Percentiles rank a stretch among this genome's conserved stretches.
Conservation (phyloP, 2,888 invertebrate species). For the Catocala sponsa region DNA sequence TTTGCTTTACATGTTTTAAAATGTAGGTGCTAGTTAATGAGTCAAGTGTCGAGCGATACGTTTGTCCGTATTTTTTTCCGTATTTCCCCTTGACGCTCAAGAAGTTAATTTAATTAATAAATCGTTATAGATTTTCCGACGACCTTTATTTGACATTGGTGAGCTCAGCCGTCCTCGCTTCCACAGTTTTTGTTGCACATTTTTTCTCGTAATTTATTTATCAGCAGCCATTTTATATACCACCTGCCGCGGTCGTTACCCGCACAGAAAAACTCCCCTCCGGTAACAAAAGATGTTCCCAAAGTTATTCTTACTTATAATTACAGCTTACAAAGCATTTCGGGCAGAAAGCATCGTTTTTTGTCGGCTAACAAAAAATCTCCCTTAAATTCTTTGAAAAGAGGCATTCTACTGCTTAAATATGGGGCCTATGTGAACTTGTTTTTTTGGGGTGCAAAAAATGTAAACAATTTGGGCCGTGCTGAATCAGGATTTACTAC, state of each 20-base stretch:
- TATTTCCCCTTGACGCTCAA: no score
- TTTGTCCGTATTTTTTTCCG: no score
- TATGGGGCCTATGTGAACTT: no score
- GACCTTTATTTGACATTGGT: constrained; percentile 85
- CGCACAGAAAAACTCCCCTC: constrained; percentile 83
- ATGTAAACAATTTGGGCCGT: constrained; percentile 79
- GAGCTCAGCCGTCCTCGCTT: constrained; percentile 56
- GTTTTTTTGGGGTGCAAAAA: constrained; percentile 72
- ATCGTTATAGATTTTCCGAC: constrained; percentile 49
- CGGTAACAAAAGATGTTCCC: constrained; percentile 81
- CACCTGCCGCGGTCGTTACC: constrained; percentile 87
- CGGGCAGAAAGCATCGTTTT: constrained; percentile 71
- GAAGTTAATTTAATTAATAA: constrained; percentile 23
- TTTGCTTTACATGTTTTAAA: background rate
- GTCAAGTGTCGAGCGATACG: no score
- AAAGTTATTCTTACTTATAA: constrained; percentile 86
- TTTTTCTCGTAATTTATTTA: constrained; percentile 75
- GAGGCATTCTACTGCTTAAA: constrained; percentile 66
- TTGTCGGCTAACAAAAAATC: constrained; percentile 74
- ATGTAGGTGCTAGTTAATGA: background rate
- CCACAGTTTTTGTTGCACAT: constrained; percentile 77
- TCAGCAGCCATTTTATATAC: constrained; percentile 79
- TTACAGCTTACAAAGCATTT: constrained; percentile 81
- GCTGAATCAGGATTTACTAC: constrained; percentile 42
- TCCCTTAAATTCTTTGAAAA: constrained; percentile 72